These are phyloP conservation scores for Drosophila sproati DNA, from an alignment of 1,140 invertebrate genomes.

Conservation along the genomic window DNA sequence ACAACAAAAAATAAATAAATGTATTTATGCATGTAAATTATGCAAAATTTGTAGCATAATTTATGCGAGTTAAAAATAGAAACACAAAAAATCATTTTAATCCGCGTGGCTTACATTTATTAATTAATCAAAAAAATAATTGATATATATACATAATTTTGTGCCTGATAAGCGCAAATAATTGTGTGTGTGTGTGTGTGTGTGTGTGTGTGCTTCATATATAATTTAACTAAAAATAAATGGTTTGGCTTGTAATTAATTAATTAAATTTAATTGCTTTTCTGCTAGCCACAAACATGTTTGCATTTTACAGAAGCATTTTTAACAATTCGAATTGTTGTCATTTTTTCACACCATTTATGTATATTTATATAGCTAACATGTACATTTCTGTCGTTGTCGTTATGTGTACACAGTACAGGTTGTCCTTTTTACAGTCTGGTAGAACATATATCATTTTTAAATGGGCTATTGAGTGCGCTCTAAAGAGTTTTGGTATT, in stretches of 20 bases:
- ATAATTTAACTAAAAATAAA: slow-evolving; percentile 38
- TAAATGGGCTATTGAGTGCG: not conserved
- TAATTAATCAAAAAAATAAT: slow-evolving; percentile 41
- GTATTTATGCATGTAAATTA: slow-evolving; percentile 5
- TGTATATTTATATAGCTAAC: slow-evolving; percentile 37
- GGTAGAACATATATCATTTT: slow-evolving; percentile 13
- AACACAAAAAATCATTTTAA: slow-evolving; percentile 8
- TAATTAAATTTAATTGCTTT: slow-evolving; percentile 54
- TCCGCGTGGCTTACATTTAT: slow-evolving; percentile 39
- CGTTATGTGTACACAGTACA: slow-evolving; percentile 28
- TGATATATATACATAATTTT: slow-evolving; percentile 32
- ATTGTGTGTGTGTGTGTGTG: no score
- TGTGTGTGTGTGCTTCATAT: slow-evolving; percentile 35
- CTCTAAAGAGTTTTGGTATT: not conserved
- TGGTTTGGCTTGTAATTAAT: slow-evolving; percentile 63
- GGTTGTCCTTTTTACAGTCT: slow-evolving; percentile 15
- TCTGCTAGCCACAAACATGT: slow-evolving; percentile 48
- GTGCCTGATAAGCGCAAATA: slow-evolving; percentile 43
- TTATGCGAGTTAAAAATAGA: slow-evolving; percentile 10
- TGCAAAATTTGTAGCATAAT: slow-evolving; percentile 11
- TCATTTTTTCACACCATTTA: slow-evolving; percentile 12
- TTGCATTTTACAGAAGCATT: slow-evolving; percentile 45
- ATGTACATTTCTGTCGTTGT: slow-evolving; percentile 46
- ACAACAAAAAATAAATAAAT: not conserved
- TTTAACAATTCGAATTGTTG: slow-evolving; percentile 31